Conservation (phyloP, 2,797 vertebrate genomes). For the Gadopsis marmoratus region DNA sequence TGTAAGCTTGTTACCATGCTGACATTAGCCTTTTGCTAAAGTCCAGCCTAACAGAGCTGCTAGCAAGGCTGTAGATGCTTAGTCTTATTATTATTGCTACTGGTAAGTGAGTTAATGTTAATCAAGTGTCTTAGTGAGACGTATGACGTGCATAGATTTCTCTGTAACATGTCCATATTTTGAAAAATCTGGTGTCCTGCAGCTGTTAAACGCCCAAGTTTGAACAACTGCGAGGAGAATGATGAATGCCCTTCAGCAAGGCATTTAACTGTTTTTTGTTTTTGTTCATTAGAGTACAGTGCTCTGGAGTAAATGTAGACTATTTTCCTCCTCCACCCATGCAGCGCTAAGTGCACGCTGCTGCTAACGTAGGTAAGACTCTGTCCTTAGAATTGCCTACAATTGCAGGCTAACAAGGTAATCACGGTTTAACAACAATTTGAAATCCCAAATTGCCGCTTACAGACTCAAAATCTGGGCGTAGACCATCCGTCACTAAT, state of each 20-base stretch:
- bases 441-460: conserved; percentile 64
- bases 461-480: conserved; percentile 46
- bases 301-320: conserved; percentile 17
- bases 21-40: neutral
- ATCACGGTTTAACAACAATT: conserved; percentile 59
- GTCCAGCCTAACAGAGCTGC: neutral
- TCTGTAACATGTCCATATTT: neutral
- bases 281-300: neutral
- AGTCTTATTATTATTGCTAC: neutral
- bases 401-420: conserved; percentile 58
- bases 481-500: conserved; percentile 44
- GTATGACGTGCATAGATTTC: neutral
- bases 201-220: conserved; percentile 11
- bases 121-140: neutral
- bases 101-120: neutral
- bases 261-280: neutral
- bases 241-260: neutral
- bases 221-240: conserved; percentile 3
- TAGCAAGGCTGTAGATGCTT: neutral
- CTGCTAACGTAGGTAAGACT: conserved; percentile 46
- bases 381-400: conserved; percentile 31
- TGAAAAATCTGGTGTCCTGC: neutral
- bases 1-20: neutral
- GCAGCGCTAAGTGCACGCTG: conserved; percentile 9
- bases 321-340: conserved; percentile 12